A percentile compares a stretch with the other conserved stretches of the same genome.
Evolutionary conservation across 2,797 vertebrate species (phyloP).

Genomic region (Sitta carolinensis): DNA sequence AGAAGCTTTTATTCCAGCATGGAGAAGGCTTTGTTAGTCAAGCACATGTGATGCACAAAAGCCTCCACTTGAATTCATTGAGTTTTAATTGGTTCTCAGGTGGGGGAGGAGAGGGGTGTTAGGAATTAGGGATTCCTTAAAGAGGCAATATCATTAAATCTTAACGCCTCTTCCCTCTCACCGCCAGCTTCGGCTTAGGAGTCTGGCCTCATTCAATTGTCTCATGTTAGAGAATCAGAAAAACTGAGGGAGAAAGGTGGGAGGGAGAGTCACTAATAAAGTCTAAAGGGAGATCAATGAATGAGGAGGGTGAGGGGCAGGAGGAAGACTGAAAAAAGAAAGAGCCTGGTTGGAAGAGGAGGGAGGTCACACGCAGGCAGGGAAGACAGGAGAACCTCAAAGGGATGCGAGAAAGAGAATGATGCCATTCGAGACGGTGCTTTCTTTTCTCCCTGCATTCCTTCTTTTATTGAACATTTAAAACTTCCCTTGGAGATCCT

Average conservation of each 20-base stretch:
- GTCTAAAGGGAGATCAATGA: constrained; percentile 49
- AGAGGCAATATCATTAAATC: constrained; percentile 73
- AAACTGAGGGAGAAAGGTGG: constrained; percentile 54
- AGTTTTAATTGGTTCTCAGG: constrained; percentile 85
- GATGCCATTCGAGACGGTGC: neutral
- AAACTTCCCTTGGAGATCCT: constrained; percentile 45
- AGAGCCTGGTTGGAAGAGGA: constrained; percentile 22
- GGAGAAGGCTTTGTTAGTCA: constrained; percentile 81
- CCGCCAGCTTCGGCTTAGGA: constrained; percentile 35
- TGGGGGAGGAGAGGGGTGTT: constrained; percentile 80
- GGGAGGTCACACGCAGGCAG: constrained; percentile 32
- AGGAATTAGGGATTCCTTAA: constrained; percentile 79
- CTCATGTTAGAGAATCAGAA: constrained; percentile 39
- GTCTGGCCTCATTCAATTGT: constrained; percentile 60
- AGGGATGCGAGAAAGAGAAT: constrained; percentile 16
- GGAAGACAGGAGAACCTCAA: constrained; percentile 54
- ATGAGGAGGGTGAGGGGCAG: constrained; percentile 35
- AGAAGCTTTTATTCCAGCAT: constrained; percentile 81
- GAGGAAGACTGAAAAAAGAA: neutral
- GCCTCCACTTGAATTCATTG: constrained; percentile 82
- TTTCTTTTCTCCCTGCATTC: constrained; percentile 52
- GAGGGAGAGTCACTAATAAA: constrained; percentile 61
- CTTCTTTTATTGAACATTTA: constrained; percentile 54
- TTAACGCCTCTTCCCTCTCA: constrained; percentile 55
- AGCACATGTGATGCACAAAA: constrained; percentile 82